phyloP scores from a whole-genome alignment of 2,113 vertebrate species.

The Bagarius yarrelli region DNA sequence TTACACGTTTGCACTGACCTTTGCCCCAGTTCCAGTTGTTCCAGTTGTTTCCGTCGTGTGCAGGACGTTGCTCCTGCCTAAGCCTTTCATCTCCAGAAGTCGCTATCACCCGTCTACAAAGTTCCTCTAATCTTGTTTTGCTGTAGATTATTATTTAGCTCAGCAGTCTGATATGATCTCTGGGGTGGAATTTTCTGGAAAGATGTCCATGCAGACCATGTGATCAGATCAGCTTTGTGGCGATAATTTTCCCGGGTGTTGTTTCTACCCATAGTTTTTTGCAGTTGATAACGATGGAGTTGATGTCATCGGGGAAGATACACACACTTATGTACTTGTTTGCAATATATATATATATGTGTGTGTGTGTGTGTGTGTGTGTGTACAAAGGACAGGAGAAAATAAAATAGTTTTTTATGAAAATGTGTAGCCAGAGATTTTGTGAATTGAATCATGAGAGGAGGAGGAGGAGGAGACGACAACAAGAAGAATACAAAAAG shows the following conservation, averaged over 20 bases:
- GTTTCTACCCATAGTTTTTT: background rate
- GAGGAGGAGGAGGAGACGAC: no score
- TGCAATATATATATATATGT: background rate
- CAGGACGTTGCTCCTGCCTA: background rate
- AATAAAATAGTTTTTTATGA: no score
- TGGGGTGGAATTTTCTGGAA: constrained; percentile 5
- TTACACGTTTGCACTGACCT: no score
- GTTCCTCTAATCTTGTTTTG: constrained; percentile 42
- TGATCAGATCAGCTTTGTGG: constrained; percentile 38
- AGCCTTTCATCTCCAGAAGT: constrained; percentile 22
- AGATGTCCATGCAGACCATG: background rate
- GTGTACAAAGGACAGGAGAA: background rate
- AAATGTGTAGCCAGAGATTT: no score
- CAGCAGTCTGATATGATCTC: constrained; percentile 53
- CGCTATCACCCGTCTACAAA: constrained; percentile 24
- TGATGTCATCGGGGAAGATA: background rate
- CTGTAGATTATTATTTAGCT: constrained; percentile 39
- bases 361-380: background rate
- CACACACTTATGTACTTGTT: background rate
- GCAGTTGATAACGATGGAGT: background rate
- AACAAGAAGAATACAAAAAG: no score
- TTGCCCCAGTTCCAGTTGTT: background rate
- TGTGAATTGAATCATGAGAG: no score
- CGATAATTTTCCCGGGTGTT: constrained; percentile 57
- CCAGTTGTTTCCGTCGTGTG: background rate